Evolutionary conservation across 2,113 vertebrate species (phyloP).

Genomic region (Australoheros scitulus): DNA sequence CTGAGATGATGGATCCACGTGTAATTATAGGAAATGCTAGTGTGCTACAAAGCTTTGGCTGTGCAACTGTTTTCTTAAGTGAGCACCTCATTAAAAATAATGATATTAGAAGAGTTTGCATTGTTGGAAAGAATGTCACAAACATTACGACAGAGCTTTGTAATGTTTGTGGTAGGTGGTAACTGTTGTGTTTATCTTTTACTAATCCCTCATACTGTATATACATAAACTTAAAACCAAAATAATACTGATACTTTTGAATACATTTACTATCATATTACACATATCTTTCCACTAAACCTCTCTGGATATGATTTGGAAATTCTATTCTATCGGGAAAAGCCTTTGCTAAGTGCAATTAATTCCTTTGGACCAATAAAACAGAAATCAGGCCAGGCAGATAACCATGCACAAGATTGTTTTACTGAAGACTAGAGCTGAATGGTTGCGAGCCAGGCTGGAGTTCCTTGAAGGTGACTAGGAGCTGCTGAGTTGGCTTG

Average conservation of each 20-base stretch:
- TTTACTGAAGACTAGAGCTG: not conserved
- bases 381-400: not conserved
- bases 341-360: not conserved
- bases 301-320: not conserved
- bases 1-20: constrained; percentile 39
- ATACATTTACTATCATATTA: not conserved
- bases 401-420: not conserved
- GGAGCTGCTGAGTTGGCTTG: not conserved
- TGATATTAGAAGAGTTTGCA: constrained; percentile 19
- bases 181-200: constrained; percentile 11
- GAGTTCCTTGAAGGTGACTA: not conserved
- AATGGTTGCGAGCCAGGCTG: not conserved
- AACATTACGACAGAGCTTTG: constrained; percentile 10
- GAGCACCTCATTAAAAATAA: constrained; percentile 48
- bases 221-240: not conserved
- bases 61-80: constrained; percentile 31
- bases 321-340: not conserved
- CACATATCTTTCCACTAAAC: not conserved
- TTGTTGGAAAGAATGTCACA: constrained; percentile 6
- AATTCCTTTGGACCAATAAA: not conserved
- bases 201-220: not conserved
- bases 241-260: not conserved
- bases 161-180: not conserved
- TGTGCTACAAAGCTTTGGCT: constrained; percentile 28
- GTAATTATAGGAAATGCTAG: constrained; percentile 40